Percentiles rank a stretch among this genome's conserved stretches.
phyloP scores from a whole-genome alignment of 2,797 vertebrate genomes.

The Micromesistius poutassou region DNA sequence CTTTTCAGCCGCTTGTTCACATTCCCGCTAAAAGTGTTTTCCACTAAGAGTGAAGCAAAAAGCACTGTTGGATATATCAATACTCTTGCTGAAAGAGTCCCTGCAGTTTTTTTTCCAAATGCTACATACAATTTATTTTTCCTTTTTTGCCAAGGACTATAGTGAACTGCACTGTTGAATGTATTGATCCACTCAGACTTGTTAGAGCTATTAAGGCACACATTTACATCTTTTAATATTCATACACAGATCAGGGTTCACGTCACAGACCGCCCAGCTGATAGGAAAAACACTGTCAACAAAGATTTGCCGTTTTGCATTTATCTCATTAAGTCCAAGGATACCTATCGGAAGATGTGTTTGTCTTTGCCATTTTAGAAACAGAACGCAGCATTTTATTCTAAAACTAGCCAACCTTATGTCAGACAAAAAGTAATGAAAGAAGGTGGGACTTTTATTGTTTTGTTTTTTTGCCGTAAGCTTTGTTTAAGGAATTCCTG shows the following conservation, averaged over 20 bases:
- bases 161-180: not conserved
- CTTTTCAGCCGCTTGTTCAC: conserved; percentile 64
- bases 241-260: conserved; percentile 25
- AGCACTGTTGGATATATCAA: conserved; percentile 54
- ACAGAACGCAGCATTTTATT: conserved; percentile 19
- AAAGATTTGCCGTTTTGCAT: conserved; percentile 37
- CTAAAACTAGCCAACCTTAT: conserved; percentile 20
- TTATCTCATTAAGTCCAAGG: conserved; percentile 21
- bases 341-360: conserved; percentile 18
- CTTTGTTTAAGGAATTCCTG: conserved; percentile 60
- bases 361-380: conserved; percentile 31
- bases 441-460: conserved; percentile 45
- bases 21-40: conserved; percentile 65
- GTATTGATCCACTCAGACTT: not conserved
- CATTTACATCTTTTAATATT: conserved; percentile 25
- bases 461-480: conserved; percentile 38
- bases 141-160: not conserved
- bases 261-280: conserved; percentile 18
- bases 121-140: not conserved
- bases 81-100: not conserved
- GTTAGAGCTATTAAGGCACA: not conserved
- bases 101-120: not conserved
- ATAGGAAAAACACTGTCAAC: conserved; percentile 35
- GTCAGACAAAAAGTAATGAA: conserved; percentile 33
- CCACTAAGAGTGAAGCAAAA: conserved; percentile 62